Base-by-base conservation (phyloP, 2,888 invertebrate species). In the Meiosimyza decipiens region DNA sequence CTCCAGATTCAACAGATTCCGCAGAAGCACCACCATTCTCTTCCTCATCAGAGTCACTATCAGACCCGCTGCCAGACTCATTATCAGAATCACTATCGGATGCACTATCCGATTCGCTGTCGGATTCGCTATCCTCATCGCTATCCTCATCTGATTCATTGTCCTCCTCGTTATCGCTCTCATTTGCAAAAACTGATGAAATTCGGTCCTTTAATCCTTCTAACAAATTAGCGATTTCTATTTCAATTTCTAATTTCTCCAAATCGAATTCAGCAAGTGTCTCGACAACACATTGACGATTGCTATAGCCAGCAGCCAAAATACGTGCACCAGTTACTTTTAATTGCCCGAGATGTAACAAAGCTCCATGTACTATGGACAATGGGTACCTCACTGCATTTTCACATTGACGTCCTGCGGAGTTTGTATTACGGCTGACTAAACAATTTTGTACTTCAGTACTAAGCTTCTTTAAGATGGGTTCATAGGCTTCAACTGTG, bases 201-300 rank as follows among this genome's bases (percentile, higher is more conserved):
- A 9, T 9, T 40, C 9, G 40, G 2, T 63, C 47, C 6, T 2
- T 18, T 47, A n/a, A 9, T 2, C 16, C 9, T 5, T 16, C 40
- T 18, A 63, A 3, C 9, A 63, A n/a, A 5, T 63, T 1, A 2
- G 40, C 49, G 9, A 63, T 63, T 18, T 7, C 15, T 47, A 5
- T 12, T n/a, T 63, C 62, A 6, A 59, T 33, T 5, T 3, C 50
- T 9, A n/a, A 28, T 13, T 33, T 59, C 47, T 67, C 71, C 13
- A 52, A 5, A 15, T 66, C 28, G 22, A 66, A 71, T n/a, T 71
- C 62, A 33, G 12, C 60, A 50, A 59, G 13, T 1, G 67, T 68
- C 16, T 54, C n/a, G 1, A 16, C 28, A 9, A 63, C 62, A 55
- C 72, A 72, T 15, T 18, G 15, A 47, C 72, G 68, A 47, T 54